Evolutionary conservation across 1,140 invertebrate genomes (phyloP), one percentile per base, ranked within the genome.

Genomic region (Calliopsis andreniformis): DNA sequence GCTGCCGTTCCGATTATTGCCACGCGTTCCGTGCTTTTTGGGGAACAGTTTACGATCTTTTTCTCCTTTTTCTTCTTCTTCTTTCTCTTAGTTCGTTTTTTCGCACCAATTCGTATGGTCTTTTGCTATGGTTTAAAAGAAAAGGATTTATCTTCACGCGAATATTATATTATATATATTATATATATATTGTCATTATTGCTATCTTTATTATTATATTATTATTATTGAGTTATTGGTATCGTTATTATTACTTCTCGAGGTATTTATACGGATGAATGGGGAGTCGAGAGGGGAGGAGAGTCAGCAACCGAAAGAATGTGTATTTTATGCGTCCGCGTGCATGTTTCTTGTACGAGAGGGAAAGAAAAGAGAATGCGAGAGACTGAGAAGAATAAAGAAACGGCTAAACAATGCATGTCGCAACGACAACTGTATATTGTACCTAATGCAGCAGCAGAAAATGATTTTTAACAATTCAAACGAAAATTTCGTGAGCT

Each of bases 261-360:
- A 76, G 55, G 56, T 84, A 82, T 85, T 83, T 84, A 83, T 72
- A 71, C 12, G 82, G 75, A 35, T 70, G 78, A 75, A 66, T 62
- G 78, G 20, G 12, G 45, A 62, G 32, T 28, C 20, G 47, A 49
- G 47, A 69, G n/a, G n/a, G n/a, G n/a, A n/a, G 78, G 20, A 7
- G 45, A 62, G 32, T 28, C 20, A 32, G 30, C 32, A 43, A 39
- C 4, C 47, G 62, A 25, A 14, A 51, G 63, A 30, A 8, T 49
- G 25, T 49, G 43, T n/a, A 20, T 16, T 10, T 30, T 3, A 55
- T 25, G 42, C 20, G 23, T 58, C 49, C 28, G 53, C 53, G 23
- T 55, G 53, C 2, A 16, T 53, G 23, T 39, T 23, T 18, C 30
- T n/a, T 23, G 28, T 32, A 59, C 16, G 63, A 5, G 43, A 67